These are phyloP conservation scores for Onthophagus taurus DNA, from an alignment of 1,140 invertebrate genomes.

Conservation along the genomic window DNA sequence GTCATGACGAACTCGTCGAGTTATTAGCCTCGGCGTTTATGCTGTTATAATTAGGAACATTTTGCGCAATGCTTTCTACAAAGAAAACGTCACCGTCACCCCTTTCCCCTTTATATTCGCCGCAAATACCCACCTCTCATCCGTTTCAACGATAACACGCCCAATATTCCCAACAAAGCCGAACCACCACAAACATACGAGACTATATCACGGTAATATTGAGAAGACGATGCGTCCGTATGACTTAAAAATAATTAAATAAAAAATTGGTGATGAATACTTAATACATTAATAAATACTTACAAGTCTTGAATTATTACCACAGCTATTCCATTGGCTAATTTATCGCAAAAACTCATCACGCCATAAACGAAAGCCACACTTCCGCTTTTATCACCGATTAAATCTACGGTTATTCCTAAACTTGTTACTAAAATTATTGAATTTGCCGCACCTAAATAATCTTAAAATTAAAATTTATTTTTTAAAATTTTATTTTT, in stretches of 20 bases:
- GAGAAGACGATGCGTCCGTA: slow-evolving; percentile 22
- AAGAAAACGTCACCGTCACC: not conserved
- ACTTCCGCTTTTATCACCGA: slow-evolving; percentile 73
- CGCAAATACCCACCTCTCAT: slow-evolving; percentile 22
- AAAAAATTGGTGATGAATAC: not conserved
- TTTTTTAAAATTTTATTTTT: not conserved
- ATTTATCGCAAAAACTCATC: slow-evolving; percentile 93
- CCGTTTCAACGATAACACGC: slow-evolving; percentile 27
- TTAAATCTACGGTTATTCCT: slow-evolving; percentile 81
- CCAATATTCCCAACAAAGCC: slow-evolving; percentile 44
- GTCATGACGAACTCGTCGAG: no score
- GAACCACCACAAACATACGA: slow-evolving; percentile 50
- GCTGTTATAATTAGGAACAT: slow-evolving; percentile 8
- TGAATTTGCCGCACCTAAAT: slow-evolving; percentile 64
- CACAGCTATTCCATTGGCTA: slow-evolving; percentile 78
- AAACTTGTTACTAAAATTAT: slow-evolving; percentile 84
- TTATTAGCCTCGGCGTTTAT: slow-evolving; percentile 10
- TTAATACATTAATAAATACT: slow-evolving; percentile 22
- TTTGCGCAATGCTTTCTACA: slow-evolving; percentile 3
- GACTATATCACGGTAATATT: slow-evolving; percentile 41
- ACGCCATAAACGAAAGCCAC: slow-evolving; percentile 94
- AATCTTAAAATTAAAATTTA: slow-evolving; percentile 4
- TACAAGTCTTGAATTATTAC: slow-evolving; percentile 66
- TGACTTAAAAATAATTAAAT: slow-evolving; percentile 22
- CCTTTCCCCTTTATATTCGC: not conserved